Percentiles rank a stretch among this genome's conserved stretches.
Evolutionary conservation across 2,888 invertebrate genomes (phyloP).

Genomic region (Leptinotarsa juncta): DNA sequence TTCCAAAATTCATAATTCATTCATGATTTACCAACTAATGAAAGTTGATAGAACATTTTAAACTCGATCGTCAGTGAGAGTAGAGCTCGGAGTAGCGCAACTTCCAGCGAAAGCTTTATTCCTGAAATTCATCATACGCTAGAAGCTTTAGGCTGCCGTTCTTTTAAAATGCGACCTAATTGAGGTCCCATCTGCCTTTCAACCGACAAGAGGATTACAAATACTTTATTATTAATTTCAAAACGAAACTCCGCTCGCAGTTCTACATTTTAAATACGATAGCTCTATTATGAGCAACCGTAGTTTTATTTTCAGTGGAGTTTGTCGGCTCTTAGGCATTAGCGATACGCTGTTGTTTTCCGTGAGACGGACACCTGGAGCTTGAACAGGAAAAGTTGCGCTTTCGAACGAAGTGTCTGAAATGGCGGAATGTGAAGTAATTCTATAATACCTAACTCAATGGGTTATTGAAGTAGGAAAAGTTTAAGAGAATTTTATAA

Average conservation of each 20-base stretch:
- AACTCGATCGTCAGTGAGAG: neutral
- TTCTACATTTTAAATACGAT: constrained; percentile 18
- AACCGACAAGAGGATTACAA: constrained; percentile 27
- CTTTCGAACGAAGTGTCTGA: constrained; percentile 8
- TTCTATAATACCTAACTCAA: neutral
- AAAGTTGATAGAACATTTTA: neutral
- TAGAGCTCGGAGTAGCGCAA: neutral
- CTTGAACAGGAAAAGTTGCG: neutral
- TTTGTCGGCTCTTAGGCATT: constrained; percentile 8
- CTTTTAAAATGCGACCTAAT: constrained; percentile 19
- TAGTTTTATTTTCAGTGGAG: constrained; percentile 11
- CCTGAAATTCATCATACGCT: constrained; percentile 22
- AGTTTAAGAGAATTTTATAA: neutral
- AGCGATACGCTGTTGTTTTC: constrained; percentile 3
- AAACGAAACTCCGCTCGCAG: constrained; percentile 17
- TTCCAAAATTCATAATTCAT: too few relatives aligned
- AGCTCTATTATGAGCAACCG: constrained; percentile 1
- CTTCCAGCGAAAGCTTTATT: neutral
- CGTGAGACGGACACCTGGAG: constrained; percentile 15
- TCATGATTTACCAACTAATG: too few relatives aligned
- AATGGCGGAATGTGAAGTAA: neutral
- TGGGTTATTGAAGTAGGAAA: neutral
- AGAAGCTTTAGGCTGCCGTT: constrained; percentile 20
- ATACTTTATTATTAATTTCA: constrained; percentile 29
- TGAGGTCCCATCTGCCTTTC: constrained; percentile 30